Conservation (phyloP, 2,888 invertebrate species). For the Lumbricus terrestris region DNA sequence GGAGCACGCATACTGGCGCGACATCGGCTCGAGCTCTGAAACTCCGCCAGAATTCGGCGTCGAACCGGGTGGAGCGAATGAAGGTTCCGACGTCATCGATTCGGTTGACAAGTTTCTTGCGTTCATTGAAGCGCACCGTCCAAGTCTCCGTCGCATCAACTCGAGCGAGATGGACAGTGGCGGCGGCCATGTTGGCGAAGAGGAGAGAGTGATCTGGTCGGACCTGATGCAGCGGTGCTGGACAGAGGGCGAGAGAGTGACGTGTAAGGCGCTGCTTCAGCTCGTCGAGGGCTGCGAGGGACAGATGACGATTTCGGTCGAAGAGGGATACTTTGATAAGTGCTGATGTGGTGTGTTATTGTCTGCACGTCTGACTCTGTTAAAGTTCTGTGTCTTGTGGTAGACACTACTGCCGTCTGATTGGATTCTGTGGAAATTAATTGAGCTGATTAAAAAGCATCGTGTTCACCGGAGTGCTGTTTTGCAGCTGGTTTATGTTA, state of each 20-base stretch:
- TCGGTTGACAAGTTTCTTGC: constrained; percentile 30
- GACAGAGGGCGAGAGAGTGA: constrained; percentile 30
- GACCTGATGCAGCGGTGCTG: constrained; percentile 32
- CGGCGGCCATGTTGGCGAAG: background rate
- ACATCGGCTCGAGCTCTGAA: constrained; percentile 13
- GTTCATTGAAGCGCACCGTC: constrained; percentile 25
- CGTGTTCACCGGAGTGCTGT: too few species aligned
- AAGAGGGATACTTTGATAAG: constrained; percentile 27
- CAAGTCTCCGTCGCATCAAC: constrained; percentile 19
- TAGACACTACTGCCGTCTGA: background rate
- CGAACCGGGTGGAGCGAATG: background rate
- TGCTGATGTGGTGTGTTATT: background rate
- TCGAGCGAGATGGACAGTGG: background rate
- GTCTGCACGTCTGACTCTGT: background rate
- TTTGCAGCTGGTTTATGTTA: too few species aligned
- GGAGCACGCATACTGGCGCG: constrained; percentile 30
- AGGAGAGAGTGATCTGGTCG: constrained; percentile 26
- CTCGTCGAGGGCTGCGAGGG: constrained; percentile 27
- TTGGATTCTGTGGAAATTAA: background rate
- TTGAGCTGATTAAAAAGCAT: background rate
- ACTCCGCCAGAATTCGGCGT: background rate
- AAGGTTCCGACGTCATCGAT: background rate
- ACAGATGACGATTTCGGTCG: constrained; percentile 22
- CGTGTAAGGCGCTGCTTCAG: constrained; percentile 29
- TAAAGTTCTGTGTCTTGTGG: background rate